A percentile compares a stretch with the other conserved stretches of the same genome.
These are phyloP conservation scores for Pantherophis guttatus DNA, from an alignment of 2,113 vertebrate genomes.

Conservation along the genomic window DNA sequence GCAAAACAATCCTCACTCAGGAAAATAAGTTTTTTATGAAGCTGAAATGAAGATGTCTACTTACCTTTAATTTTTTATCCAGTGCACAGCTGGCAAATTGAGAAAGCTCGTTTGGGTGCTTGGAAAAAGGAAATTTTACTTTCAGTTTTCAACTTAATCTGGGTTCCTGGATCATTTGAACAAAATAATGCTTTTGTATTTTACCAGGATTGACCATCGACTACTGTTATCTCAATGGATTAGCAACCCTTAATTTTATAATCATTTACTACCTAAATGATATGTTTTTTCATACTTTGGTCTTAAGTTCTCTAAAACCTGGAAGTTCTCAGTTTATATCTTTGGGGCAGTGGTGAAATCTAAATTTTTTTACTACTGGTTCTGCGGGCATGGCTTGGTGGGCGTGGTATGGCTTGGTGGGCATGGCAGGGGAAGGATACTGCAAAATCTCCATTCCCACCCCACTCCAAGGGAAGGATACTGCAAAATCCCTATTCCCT, in stretches of 20 bases:
- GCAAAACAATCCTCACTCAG: neutral
- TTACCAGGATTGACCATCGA: neutral
- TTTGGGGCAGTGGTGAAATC: no score
- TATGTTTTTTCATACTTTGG: neutral
- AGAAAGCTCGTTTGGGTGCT: neutral
- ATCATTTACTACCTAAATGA: neutral
- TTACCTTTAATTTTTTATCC: neutral
- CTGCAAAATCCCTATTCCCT: no score
- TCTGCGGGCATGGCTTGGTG: no score
- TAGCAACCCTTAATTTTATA: neutral
- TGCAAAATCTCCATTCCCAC: no score
- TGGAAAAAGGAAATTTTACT: neutral
- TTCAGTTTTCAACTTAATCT: neutral
- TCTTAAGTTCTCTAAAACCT: neutral
- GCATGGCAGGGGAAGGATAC: no score
- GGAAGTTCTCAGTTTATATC: no score
- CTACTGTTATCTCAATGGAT: neutral
- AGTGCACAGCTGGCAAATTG: neutral
- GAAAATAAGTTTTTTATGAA: neutral
- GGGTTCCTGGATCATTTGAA: neutral
- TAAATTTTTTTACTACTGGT: no score
- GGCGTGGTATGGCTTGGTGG: no score
- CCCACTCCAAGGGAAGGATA: no score
- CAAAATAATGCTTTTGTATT: neutral
- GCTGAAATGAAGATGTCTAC: neutral